Conservation (phyloP, 2,797 vertebrate genomes). For the Percopsis omiscomaycus region DNA sequence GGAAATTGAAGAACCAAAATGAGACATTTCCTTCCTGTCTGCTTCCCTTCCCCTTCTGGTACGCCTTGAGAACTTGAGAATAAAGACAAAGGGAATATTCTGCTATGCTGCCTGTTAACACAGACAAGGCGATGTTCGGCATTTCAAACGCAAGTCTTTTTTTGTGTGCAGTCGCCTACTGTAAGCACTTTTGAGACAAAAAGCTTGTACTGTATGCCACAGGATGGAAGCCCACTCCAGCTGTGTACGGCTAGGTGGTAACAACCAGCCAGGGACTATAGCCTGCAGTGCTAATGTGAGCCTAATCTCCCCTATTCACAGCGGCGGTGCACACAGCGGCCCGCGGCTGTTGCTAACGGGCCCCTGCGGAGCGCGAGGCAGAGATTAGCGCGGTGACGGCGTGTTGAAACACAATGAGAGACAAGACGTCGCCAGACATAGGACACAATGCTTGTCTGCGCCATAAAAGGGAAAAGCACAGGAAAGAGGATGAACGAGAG, state of each 20-base stretch:
- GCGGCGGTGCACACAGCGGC: constrained; percentile 33
- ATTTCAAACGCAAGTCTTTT: constrained; percentile 26
- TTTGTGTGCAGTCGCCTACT: constrained; percentile 11
- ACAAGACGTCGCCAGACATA: constrained; percentile 29
- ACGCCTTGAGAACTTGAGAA: not conserved
- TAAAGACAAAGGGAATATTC: not conserved
- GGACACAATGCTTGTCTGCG: constrained; percentile 37
- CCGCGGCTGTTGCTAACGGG: constrained; percentile 51
- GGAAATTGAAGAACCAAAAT: no score
- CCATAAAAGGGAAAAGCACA: constrained; percentile 14
- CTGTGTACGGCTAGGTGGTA: constrained; percentile 34
- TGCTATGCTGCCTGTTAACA: not conserved
- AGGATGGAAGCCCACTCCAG: constrained; percentile 21
- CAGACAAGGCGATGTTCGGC: constrained; percentile 18
- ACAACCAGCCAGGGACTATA: constrained; percentile 35
- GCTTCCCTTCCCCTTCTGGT: no score
- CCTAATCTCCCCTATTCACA: constrained; percentile 59
- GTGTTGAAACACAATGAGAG: constrained; percentile 43
- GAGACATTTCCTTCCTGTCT: no score
- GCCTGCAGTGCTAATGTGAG: constrained; percentile 55
- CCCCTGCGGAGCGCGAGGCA: constrained; percentile 48
- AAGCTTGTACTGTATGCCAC: constrained; percentile 30
- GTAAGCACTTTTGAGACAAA: constrained; percentile 35
- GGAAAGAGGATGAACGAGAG: constrained; percentile 1
- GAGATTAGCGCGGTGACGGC: constrained; percentile 54